phyloP scores from a whole-genome alignment of 2,888 invertebrate genomes.

The Xestia xanthographa region DNA sequence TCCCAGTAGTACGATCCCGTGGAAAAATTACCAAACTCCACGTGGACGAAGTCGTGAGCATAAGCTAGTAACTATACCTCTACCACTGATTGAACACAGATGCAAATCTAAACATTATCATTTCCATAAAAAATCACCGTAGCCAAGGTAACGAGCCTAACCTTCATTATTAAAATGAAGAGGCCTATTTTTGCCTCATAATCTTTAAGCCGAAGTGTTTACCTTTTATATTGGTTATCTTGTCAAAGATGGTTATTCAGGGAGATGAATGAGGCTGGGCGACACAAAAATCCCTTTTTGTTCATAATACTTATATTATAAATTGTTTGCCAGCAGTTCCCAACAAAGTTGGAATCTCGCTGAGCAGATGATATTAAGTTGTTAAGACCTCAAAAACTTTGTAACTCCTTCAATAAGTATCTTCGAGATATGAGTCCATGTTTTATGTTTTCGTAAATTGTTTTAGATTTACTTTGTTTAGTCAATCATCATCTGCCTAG shows the following conservation, averaged over 20 bases:
- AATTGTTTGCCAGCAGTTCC: slow-evolving; percentile 60
- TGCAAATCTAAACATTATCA: background rate
- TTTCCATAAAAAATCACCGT: slow-evolving; percentile 6
- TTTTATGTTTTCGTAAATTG: slow-evolving; percentile 59
- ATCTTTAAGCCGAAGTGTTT: slow-evolving; percentile 51
- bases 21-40: no score
- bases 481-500: no score
- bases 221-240: slow-evolving; percentile 58
- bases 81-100: background rate
- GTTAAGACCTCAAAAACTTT: slow-evolving; percentile 59
- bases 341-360: slow-evolving; percentile 57
- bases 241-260: slow-evolving; percentile 52
- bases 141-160: slow-evolving; percentile 21
- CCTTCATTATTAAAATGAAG: slow-evolving; percentile 29
- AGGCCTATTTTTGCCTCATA: slow-evolving; percentile 41
- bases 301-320: slow-evolving; percentile 61
- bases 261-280: slow-evolving; percentile 51
- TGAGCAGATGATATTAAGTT: slow-evolving; percentile 60
- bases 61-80: no score
- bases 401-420: slow-evolving; percentile 53
- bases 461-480: slow-evolving; percentile 35
- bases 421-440: slow-evolving; percentile 48
- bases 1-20: no score
- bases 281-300: slow-evolving; percentile 48
- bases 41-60: no score